Evolutionary conservation across 1,140 invertebrate genomes (phyloP), one percentile per base, ranked within the genome.

Genomic region (Aphidius gifuensis): DNA sequence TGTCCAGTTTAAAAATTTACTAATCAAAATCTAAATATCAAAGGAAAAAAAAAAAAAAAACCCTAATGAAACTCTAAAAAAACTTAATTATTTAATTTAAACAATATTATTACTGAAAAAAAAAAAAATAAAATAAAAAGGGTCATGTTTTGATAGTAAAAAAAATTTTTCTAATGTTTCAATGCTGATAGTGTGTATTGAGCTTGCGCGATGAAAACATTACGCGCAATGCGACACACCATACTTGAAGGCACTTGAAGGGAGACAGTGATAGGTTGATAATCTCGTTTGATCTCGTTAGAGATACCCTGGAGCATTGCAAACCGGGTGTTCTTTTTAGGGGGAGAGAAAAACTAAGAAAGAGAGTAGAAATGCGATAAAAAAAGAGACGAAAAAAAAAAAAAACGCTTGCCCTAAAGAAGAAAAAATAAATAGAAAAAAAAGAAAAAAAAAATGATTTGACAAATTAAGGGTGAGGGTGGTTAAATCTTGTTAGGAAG

Each of bases 161-260:
- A 32, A 32, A 32, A 32, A 32, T 1, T 5, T 16, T 8, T 23
- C 21, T 48, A 40, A 57, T 61, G 57, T 50, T 55, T 50, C 55
- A 53, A 58, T 60, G 65, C 51, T 50, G 47, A 49, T 57, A 63
- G 55, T 51, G 58, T 48, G 60, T 61, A 66, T 69, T 64, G 73
- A 62, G 73, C 67, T 66, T 74, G 73, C 73, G 73, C 73, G 68
- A 32, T 32, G 32, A 53, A 40, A 62, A 61, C 66, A 64, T 65
- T 64, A 74, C 72, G 73, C 73, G 73, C 73, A 74, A 74, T 74
- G 73, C 73, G 73, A 72, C 73, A 74, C 72, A 66, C 71, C 68
- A 72, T 71, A 66, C 69, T 53, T 9, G n/a, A 50, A 64, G 53
- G 48, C 69, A 66, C 69, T 53, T 9, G n/a, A 50, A 64, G 53